phyloP scores from a whole-genome alignment of 2,113 vertebrate genomes.

The Pelecanoides urinatrix region DNA sequence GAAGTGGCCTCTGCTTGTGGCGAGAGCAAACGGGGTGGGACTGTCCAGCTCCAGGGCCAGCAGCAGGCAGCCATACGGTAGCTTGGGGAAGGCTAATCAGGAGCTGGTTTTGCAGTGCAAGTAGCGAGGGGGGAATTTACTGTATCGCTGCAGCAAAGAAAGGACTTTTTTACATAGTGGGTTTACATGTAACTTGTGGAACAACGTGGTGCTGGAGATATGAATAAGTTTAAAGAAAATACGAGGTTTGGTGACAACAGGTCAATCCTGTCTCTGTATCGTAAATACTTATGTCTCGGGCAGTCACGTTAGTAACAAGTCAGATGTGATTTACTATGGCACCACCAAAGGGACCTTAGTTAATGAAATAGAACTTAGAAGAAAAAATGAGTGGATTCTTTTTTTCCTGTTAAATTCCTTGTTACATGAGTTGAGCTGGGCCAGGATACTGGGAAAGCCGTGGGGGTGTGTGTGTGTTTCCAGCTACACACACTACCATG shows the following conservation, averaged over 20 bases:
- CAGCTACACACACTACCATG: rapidly evolving
- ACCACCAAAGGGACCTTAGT: neutral
- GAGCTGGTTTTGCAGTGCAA: neutral
- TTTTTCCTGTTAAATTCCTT: neutral
- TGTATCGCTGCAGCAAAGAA: neutral
- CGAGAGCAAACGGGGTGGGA: neutral
- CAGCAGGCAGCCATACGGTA: neutral
- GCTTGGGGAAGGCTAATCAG: neutral
- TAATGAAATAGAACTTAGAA: neutral
- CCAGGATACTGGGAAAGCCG: neutral
- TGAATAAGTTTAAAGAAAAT: neutral
- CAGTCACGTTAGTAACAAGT: rapidly evolving
- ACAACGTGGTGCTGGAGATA: rapidly evolving
- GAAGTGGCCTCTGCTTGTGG: neutral
- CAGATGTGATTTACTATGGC: neutral
- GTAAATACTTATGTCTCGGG: rapidly evolving
- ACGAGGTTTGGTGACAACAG: neutral
- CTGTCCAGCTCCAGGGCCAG: neutral
- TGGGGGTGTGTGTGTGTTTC: neutral
- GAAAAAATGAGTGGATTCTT: neutral
- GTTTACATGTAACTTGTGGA: neutral
- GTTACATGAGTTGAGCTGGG: neutral
- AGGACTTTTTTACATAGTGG: neutral
- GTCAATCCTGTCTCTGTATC: neutral
- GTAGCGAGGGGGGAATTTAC: neutral